Evolutionary conservation across 2,888 invertebrate species (phyloP).

Genomic region (Reticulitermes lucifugus): DNA sequence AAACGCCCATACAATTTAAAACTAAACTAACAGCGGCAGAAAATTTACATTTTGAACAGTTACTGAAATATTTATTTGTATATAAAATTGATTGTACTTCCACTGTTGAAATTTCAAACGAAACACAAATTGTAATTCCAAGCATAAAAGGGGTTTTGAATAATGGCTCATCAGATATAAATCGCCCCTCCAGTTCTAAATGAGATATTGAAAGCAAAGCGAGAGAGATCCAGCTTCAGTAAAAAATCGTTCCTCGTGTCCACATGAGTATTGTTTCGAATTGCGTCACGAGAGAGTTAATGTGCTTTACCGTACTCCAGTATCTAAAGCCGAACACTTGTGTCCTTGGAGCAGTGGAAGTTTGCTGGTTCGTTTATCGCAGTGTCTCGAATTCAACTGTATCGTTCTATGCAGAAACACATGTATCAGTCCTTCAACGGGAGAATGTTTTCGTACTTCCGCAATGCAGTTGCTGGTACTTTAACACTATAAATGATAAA

Average conservation of each 20-base stretch:
- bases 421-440: no score
- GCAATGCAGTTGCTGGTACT: no score
- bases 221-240: not conserved
- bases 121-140: constrained; percentile 13
- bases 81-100: not conserved
- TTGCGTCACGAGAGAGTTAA: not conserved
- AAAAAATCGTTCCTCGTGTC: not conserved
- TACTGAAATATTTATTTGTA: not conserved
- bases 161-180: not conserved
- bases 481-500: no score
- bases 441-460: no score
- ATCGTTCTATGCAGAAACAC: no score
- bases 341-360: not conserved
- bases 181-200: constrained; percentile 22
- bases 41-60: no score
- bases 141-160: constrained; percentile 27
- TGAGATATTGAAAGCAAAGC: constrained; percentile 26
- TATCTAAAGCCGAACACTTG: not conserved
- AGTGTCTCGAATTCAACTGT: not conserved
- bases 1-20: no score
- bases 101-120: not conserved
- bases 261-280: not conserved
- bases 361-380: not conserved
- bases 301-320: not conserved
- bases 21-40: no score